Evolutionary conservation across 1,140 invertebrate species (phyloP).

Genomic region (Apis florea): DNA sequence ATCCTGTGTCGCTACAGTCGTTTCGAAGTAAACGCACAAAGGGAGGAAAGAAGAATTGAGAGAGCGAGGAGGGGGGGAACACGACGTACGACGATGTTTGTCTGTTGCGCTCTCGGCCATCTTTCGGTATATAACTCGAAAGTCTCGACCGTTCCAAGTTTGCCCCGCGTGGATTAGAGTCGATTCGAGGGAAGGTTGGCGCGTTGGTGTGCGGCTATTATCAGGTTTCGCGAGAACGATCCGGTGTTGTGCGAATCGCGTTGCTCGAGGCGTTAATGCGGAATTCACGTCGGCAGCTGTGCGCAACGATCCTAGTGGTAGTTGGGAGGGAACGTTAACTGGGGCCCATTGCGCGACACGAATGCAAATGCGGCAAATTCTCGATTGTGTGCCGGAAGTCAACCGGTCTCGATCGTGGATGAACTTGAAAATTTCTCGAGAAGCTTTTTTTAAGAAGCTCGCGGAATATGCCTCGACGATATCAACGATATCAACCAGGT

Average conservation of each 20-base stretch:
- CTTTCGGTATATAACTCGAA: background rate
- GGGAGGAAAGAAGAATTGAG: too few species aligned
- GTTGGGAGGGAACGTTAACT: constrained; percentile 49
- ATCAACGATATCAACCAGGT: too few species aligned
- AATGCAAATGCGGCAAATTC: constrained; percentile 22
- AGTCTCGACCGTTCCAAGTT: background rate
- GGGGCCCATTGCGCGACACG: constrained; percentile 37
- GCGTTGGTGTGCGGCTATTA: background rate
- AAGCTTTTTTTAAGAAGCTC: background rate
- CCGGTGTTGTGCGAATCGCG: constrained; percentile 25
- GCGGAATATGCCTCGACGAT: background rate
- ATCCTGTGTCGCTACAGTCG: background rate
- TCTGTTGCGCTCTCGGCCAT: background rate
- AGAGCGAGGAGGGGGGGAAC: background rate
- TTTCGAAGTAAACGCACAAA: background rate
- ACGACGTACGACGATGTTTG: background rate
- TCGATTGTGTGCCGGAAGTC: background rate
- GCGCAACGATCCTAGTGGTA: constrained; percentile 23
- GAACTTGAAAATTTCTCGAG: background rate
- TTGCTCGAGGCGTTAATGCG: constrained; percentile 25
- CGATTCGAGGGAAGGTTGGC: background rate
- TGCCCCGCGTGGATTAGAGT: too few species aligned
- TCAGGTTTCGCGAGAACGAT: constrained; percentile 4
- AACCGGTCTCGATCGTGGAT: background rate
- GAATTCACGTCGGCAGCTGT: constrained; percentile 38